Conservation (phyloP, 2,888 invertebrate genomes). For the Podotricha telesiphe region DNA sequence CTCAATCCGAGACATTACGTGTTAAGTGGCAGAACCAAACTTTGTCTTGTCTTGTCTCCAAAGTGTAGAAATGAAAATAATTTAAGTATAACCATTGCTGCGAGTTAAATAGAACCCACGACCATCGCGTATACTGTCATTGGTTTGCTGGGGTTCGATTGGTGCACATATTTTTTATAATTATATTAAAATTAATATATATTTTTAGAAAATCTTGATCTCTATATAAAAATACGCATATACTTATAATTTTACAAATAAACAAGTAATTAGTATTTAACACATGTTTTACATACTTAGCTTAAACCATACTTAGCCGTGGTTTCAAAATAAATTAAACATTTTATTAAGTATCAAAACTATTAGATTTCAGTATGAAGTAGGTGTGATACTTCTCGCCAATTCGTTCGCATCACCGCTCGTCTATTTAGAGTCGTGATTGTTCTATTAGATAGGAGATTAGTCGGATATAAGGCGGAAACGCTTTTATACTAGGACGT, state of each 20-base stretch:
- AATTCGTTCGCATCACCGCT: slow-evolving; percentile 78
- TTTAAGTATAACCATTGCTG: too few relatives aligned
- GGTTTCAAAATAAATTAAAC: neutral
- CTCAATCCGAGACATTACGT: too few relatives aligned
- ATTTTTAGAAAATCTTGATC: too few relatives aligned
- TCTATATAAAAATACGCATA: too few relatives aligned
- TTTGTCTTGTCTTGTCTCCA: too few relatives aligned
- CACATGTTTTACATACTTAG: neutral
- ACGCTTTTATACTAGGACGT: slow-evolving; percentile 7
- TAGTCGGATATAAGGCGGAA: slow-evolving; percentile 40
- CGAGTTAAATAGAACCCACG: too few relatives aligned
- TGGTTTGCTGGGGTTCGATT: too few relatives aligned
- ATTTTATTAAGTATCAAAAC: slow-evolving; percentile 58
- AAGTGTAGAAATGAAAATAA: too few relatives aligned
- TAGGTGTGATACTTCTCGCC: slow-evolving; percentile 70
- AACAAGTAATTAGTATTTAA: neutral
- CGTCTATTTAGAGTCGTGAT: slow-evolving; percentile 65
- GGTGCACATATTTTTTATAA: too few relatives aligned
- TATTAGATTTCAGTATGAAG: slow-evolving; percentile 44
- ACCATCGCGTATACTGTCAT: too few relatives aligned
- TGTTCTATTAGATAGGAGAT: slow-evolving; percentile 63
- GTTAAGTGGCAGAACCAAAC: too few relatives aligned
- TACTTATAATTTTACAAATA: neutral
- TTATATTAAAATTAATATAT: too few relatives aligned
- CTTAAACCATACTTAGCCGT: neutral